phyloP scores from a whole-genome alignment of 2,888 invertebrate species.

The Agrilus cyanescens region DNA sequence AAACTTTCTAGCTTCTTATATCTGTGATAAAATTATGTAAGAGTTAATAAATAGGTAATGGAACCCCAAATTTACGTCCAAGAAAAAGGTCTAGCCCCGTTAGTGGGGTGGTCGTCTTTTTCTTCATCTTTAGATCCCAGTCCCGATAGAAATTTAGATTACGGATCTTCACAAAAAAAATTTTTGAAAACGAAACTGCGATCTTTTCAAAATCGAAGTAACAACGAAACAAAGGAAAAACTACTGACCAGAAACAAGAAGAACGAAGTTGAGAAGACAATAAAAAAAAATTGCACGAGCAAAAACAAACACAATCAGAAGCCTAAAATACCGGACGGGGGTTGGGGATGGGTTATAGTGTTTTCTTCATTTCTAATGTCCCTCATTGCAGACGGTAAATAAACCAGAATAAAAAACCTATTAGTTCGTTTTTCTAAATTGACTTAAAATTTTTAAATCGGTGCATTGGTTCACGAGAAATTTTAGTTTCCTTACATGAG shows the following conservation, averaged over 20 bases:
- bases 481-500: too few species aligned
- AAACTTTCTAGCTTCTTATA: background rate
- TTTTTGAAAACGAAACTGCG: constrained; percentile 2
- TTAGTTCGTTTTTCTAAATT: too few species aligned
- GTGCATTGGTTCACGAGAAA: too few species aligned
- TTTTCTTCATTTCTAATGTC: constrained; percentile 74
- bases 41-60: constrained; percentile 6
- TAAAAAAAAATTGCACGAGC: constrained; percentile 14
- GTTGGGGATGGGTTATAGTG: constrained; percentile 87
- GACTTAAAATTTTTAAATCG: too few species aligned
- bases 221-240: constrained; percentile 1
- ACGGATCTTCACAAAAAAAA: background rate
- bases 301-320: constrained; percentile 27
- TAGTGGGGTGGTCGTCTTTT: constrained; percentile 22
- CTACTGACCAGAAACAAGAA: constrained; percentile 5
- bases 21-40: constrained; percentile 2
- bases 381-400: constrained; percentile 73
- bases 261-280: constrained; percentile 5
- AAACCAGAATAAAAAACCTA: too few species aligned
- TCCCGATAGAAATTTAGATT: constrained; percentile 2
- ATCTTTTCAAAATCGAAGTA: constrained; percentile 4
- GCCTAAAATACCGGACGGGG: constrained; percentile 63
- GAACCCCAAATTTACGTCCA: constrained; percentile 12
- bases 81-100: constrained; percentile 10
- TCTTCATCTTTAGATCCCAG: constrained; percentile 24